These are phyloP conservation scores for Pampusana beccarii DNA, from an alignment of 2,113 vertebrate genomes.

Conservation along the genomic window DNA sequence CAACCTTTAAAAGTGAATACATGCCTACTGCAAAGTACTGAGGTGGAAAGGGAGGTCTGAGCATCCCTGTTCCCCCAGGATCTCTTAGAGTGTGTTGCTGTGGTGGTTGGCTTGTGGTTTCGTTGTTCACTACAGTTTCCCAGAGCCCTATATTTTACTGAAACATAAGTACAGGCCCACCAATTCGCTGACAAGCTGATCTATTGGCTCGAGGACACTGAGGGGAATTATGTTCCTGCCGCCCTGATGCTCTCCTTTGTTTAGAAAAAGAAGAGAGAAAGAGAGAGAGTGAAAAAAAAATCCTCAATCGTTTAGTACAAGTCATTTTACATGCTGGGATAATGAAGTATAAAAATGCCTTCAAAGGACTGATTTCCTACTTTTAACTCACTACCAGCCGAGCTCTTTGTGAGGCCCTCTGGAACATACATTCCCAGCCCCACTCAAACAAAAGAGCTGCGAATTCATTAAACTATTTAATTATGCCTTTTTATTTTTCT, in stretches of 20 bases:
- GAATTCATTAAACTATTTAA: conserved; percentile 99
- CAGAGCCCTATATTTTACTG: conserved; percentile 41
- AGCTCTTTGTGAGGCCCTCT: conserved; percentile 83
- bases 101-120: not conserved
- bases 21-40: not conserved
- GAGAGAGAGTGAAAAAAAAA: conserved; percentile 83
- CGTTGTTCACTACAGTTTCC: conserved; percentile 37
- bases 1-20: not conserved
- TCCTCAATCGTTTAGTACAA: conserved; percentile 93
- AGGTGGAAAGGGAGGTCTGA: not conserved
- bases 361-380: conserved; percentile 96
- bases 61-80: not conserved
- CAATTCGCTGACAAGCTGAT: conserved; percentile 74
- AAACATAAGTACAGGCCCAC: conserved; percentile 58
- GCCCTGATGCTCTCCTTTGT: conserved; percentile 81
- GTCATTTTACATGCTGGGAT: conserved; percentile 99
- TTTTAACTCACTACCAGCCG: conserved; percentile 87
- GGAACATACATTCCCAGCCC: conserved; percentile 80
- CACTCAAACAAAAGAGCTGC: conserved; percentile 88
- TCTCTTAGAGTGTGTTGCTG: conserved; percentile 12
- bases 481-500: conserved; percentile 88
- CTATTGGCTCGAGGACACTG: conserved; percentile 71
- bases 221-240: conserved; percentile 77
- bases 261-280: conserved; percentile 76
- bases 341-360: conserved; percentile 98